Conservation (phyloP, 1,140 invertebrate genomes). For the Delia radicum region DNA sequence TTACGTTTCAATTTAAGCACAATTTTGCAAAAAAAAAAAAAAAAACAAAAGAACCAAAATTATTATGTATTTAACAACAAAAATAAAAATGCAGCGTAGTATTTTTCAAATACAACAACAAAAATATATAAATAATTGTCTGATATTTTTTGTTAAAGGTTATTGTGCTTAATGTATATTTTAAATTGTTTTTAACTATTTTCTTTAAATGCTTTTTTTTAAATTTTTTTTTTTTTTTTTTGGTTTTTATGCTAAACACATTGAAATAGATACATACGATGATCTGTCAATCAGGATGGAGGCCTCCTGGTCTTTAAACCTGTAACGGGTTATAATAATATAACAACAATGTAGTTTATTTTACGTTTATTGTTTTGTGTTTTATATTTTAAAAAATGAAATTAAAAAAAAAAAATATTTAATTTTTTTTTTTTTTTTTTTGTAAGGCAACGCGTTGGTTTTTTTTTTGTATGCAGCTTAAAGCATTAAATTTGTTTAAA, state of each 20-base stretch:
- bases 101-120: background rate
- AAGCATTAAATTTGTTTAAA: background rate
- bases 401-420: no score
- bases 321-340: slow-evolving; percentile 67
- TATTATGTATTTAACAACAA: background rate
- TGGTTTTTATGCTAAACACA: background rate
- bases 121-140: background rate
- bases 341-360: slow-evolving; percentile 14
- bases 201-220: background rate
- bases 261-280: slow-evolving; percentile 69
- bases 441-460: background rate
- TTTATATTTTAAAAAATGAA: no score
- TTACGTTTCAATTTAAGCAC: background rate
- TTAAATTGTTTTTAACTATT: background rate
- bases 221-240: background rate
- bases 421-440: background rate
- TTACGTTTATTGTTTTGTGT: background rate
- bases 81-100: background rate
- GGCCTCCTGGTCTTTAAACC: slow-evolving; percentile 83
- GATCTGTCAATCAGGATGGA: slow-evolving; percentile 77
- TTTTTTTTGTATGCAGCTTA: background rate
- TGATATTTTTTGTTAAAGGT: background rate
- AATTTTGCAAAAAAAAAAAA: background rate
- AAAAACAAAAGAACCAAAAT: background rate
- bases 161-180: background rate